phyloP scores from a whole-genome alignment of 2,113 vertebrate species.

The Pygoscelis adeliae region DNA sequence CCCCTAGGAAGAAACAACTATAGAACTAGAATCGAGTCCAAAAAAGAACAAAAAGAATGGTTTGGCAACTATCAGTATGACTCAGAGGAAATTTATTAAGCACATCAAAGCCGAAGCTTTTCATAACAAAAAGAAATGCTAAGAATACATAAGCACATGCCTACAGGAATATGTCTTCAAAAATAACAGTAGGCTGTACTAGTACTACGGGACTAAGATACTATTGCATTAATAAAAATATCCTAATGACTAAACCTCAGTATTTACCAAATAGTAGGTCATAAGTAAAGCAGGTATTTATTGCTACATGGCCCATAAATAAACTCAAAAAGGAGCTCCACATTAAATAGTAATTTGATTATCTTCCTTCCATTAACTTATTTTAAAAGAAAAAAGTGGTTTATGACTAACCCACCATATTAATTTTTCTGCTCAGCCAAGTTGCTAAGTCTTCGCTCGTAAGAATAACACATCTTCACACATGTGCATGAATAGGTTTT shows the following conservation, averaged over 20 bases:
- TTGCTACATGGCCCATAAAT: neutral
- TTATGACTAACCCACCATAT: neutral
- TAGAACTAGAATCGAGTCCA: neutral
- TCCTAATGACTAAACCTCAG: neutral
- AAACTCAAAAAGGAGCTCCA: neutral
- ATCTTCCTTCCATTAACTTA: neutral
- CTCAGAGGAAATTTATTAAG: conserved; percentile 45
- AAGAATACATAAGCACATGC: conserved; percentile 4
- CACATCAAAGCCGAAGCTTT: conserved; percentile 42
- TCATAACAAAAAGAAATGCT: neutral
- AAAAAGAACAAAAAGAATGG: conserved; percentile 20
- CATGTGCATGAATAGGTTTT: neutral
- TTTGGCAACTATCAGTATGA: conserved; percentile 11
- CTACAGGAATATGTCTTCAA: neutral
- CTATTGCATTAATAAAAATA: neutral
- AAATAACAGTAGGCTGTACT: neutral
- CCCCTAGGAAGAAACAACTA: neutral
- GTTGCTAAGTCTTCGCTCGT: neutral
- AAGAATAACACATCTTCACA: neutral
- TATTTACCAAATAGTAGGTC: neutral
- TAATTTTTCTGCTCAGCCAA: neutral
- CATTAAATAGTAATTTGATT: neutral
- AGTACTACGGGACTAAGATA: neutral
- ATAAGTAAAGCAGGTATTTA: neutral
- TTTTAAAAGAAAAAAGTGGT: neutral